phyloP scores from a whole-genome alignment of 2,888 invertebrate species.

The Scaptomyza polygonia region DNA sequence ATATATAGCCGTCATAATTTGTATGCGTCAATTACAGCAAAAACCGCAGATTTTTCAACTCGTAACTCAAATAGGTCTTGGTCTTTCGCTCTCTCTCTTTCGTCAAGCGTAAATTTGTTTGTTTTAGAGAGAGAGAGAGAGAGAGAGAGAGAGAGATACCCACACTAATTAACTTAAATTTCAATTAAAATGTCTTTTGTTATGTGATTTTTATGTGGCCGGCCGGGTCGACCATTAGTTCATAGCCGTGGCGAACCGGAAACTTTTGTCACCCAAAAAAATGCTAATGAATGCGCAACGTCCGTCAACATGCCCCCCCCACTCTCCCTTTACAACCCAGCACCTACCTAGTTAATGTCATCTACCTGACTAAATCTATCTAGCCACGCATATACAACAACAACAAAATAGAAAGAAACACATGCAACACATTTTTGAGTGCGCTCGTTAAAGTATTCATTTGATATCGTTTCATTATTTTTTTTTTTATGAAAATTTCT shows the following conservation, averaged over 20 bases:
- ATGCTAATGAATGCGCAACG: slow-evolving; percentile 74
- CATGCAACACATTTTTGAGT: slow-evolving; percentile 2
- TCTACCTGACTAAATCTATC: slow-evolving; percentile 26
- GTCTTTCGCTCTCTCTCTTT: slow-evolving; percentile 1
- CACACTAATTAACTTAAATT: slow-evolving; percentile 80
- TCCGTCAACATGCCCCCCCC: slow-evolving; percentile 14
- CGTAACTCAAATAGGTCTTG: not conserved
- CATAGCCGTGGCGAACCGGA: slow-evolving; percentile 78
- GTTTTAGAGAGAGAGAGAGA: not conserved
- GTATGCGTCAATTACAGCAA: slow-evolving; percentile 60
- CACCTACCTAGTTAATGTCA: slow-evolving; percentile 9
- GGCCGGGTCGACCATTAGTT: slow-evolving; percentile 63
- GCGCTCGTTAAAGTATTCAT: slow-evolving; percentile 61
- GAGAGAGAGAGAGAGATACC: slow-evolving; percentile 33
- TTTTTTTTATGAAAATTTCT: slow-evolving; percentile 68
- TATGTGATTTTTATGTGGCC: slow-evolving; percentile 74
- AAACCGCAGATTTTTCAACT: slow-evolving; percentile 37
- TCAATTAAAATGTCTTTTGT: slow-evolving; percentile 80
- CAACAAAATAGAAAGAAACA: not conserved
- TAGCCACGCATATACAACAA: slow-evolving; percentile 12
- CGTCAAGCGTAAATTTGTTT: slow-evolving; percentile 35
- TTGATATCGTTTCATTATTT: slow-evolving; percentile 44
- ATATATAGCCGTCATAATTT: slow-evolving; percentile 40
- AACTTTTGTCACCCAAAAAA: slow-evolving; percentile 80
- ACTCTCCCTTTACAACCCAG: no score